Evolutionary conservation across 2,888 invertebrate species (phyloP).

Genomic region (Flabesymbios commensalis): DNA sequence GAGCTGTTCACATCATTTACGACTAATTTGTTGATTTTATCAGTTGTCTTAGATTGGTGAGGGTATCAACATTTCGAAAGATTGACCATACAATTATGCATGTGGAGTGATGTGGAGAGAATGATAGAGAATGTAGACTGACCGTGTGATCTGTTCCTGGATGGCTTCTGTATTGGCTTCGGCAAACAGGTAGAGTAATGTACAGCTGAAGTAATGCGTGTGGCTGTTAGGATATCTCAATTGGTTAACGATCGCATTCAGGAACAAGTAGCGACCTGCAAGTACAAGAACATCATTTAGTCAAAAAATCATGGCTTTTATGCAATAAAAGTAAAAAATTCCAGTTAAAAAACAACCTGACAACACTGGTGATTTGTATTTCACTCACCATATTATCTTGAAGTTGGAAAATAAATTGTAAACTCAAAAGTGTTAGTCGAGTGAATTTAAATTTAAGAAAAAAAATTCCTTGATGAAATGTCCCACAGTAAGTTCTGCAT

Average conservation of each 20-base stretch:
- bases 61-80: too few relatives aligned
- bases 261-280: constrained; percentile 82
- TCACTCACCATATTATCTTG: too few relatives aligned
- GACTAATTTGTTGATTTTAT: too few relatives aligned
- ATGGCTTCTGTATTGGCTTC: constrained; percentile 97
- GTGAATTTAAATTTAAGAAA: neutral
- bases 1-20: too few relatives aligned
- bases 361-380: neutral
- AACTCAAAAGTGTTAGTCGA: neutral
- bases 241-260: constrained; percentile 99
- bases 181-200: constrained; percentile 92
- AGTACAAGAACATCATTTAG: constrained; percentile 5
- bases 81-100: too few relatives aligned
- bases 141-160: constrained; percentile 93
- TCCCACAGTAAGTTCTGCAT: too few relatives aligned
- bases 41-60: too few relatives aligned
- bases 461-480: neutral
- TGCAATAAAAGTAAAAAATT: neutral
- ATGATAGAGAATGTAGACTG: too few relatives aligned
- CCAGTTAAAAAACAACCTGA: neutral
- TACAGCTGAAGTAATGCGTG: constrained; percentile 99
- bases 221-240: constrained; percentile 98
- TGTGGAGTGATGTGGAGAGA: too few relatives aligned
- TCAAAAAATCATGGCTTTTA: neutral
- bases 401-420: too few relatives aligned